Evolutionary conservation across 2,113 vertebrate species (phyloP).

Genomic region (Anoura caudifer): DNA sequence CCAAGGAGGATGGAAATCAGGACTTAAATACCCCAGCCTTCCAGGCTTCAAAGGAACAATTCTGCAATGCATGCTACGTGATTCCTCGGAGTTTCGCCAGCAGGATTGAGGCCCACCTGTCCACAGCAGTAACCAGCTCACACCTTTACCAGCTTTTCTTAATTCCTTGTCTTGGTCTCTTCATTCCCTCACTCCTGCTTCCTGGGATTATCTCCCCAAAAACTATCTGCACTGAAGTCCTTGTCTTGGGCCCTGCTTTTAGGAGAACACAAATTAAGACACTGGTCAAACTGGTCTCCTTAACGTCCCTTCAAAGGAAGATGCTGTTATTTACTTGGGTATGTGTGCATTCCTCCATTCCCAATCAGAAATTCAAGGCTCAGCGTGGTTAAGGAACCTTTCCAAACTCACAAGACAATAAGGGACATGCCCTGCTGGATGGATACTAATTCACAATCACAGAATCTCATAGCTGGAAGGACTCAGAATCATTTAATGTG

Average conservation of each 20-base stretch:
- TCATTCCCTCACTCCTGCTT: not conserved
- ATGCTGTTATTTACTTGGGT: not conserved
- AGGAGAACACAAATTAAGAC: conserved; percentile 24
- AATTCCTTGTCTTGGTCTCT: not conserved
- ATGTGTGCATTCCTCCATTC: not conserved
- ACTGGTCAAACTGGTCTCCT: not conserved
- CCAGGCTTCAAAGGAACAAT: not conserved
- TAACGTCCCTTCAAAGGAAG: not conserved
- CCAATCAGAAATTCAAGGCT: not conserved
- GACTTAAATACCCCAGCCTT: not conserved
- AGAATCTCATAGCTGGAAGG: not conserved
- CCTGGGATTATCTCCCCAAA: not conserved
- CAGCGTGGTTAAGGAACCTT: not conserved
- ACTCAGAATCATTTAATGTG: not conserved
- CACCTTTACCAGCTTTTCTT: not conserved
- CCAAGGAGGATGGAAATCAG: not conserved
- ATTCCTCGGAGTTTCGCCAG: not conserved
- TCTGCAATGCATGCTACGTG: not conserved
- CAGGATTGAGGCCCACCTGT: not conserved
- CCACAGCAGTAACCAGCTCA: not conserved
- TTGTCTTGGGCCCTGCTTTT: not conserved
- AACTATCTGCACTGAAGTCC: not conserved
- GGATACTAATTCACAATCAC: not conserved
- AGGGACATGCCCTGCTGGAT: not conserved
- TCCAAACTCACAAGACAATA: not conserved